Base-by-base conservation (phyloP, 1,140 invertebrate genomes). In the Drosophila varians region DNA sequence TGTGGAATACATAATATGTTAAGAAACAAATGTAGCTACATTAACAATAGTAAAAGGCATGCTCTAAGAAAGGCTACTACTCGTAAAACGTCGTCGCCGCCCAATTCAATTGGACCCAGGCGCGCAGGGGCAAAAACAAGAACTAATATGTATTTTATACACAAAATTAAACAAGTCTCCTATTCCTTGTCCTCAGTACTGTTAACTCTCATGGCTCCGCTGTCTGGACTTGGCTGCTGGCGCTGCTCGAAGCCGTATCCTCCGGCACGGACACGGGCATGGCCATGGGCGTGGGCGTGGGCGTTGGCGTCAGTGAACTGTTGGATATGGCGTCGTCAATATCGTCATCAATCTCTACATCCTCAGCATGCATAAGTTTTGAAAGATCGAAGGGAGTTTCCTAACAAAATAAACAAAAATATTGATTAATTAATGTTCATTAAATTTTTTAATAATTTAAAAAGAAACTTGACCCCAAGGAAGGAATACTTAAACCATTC, bases 101-200 rank as follows among this genome's bases (percentile, higher is more conserved):
- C 76, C 80, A 84, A 84, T 84, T 84, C 75, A 84, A 84, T 84
- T 84, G 80, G 80, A 55, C 80, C n/a, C n/a, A 56, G 61, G 57
- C 51, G 61, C 72, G 66, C 47, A 16, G n/a, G 18, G 28, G 34
- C 34, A 19, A 43, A 66, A 84, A 66, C 42, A 84, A 71, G 57
- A 43, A 74, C 58, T 72, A 47, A 74, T 36, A 74, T 56, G 60
- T 74, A 74, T 74, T 53, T 56, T 74, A 40, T 74, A 56, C 57
- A 73, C 46, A 49, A 49, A 64, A 26, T 57, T 66, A 60, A 64
- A 68, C 28, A 60, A 58, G 64, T 54, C 53, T 47, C 36, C 49
- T 64, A 66, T 66, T 62, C 48, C 45, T 58, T 64, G 23, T 62
- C 58, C 51, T 45, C 38, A 43, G 49, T 60, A 52, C 28, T 64